phyloP scores from a whole-genome alignment of 2,797 vertebrate species.

The Acanthornis magna region DNA sequence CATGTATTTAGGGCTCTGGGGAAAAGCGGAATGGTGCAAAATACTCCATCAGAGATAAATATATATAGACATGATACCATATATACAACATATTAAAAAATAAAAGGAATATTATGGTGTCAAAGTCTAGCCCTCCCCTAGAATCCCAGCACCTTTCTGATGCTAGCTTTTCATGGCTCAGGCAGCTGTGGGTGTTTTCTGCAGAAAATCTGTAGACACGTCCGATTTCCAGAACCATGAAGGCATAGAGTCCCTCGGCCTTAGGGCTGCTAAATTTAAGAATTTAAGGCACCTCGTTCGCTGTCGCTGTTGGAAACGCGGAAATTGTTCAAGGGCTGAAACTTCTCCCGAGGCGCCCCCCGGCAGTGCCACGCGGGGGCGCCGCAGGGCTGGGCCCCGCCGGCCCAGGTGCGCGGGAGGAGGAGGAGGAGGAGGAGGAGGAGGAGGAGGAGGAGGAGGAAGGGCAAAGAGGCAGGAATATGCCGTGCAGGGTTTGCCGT shows the following conservation, averaged over 20 bases:
- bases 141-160: background rate
- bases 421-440: background rate
- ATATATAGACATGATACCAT: background rate
- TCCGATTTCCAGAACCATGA: background rate
- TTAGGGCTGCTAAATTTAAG: fast-evolving
- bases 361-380: background rate
- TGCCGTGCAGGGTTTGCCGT: fast-evolving
- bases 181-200: background rate
- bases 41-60: background rate
- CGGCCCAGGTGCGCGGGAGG: background rate
- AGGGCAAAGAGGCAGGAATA: fast-evolving
- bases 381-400: background rate
- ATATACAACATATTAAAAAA: background rate
- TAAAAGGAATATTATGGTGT: background rate
- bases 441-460: background rate
- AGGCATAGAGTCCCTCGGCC: fast-evolving
- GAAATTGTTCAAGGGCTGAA: fast-evolving
- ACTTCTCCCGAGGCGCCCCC: fast-evolving
- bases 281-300: background rate
- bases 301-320: background rate
- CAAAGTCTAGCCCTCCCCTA: background rate
- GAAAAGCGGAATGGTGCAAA: background rate
- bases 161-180: background rate
- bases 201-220: background rate
- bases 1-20: background rate